Evolutionary conservation across 2,888 invertebrate genomes (phyloP).

Genomic region (Cheiracanthium punctorium): DNA sequence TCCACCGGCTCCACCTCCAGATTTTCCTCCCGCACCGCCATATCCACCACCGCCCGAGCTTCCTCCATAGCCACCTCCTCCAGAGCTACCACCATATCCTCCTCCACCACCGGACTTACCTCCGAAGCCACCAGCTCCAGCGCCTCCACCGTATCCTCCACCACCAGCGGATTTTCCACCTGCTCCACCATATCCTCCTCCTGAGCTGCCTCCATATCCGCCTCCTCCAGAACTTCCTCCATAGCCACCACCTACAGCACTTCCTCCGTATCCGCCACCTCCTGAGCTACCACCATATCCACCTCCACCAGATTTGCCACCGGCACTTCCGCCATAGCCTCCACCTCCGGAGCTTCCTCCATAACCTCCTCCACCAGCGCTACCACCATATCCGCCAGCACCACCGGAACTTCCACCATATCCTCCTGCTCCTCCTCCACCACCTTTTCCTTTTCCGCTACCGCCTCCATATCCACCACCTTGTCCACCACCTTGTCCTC

Average conservation of each 20-base stretch:
- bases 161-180: slow-evolving; percentile 25
- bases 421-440: slow-evolving; percentile 6
- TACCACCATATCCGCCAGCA: slow-evolving; percentile 11
- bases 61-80: slow-evolving; percentile 35
- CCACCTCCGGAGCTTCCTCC: slow-evolving; percentile 32
- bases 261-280: slow-evolving; percentile 45
- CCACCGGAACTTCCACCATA: slow-evolving; percentile 30
- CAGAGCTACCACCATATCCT: slow-evolving; percentile 8
- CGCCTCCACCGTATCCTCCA: slow-evolving; percentile 11
- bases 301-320: slow-evolving; percentile 9
- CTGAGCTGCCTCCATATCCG: slow-evolving; percentile 18
- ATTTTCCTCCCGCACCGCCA: slow-evolving; percentile 62
- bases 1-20: slow-evolving; percentile 79
- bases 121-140: slow-evolving; percentile 14
- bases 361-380: slow-evolving; percentile 32
- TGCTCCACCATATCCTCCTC: slow-evolving; percentile 27
- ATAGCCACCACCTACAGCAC: slow-evolving; percentile 28
- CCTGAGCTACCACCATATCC: slow-evolving; percentile 30
- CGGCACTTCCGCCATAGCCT: background rate
- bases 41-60: background rate
- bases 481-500: background rate
- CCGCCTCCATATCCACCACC: slow-evolving; percentile 17
- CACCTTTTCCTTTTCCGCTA: slow-evolving; percentile 17
- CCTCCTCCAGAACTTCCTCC: slow-evolving; percentile 21
- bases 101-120: slow-evolving; percentile 16